phyloP scores from a whole-genome alignment of 2,888 invertebrate genomes.

The Cataglyphis cursor region DNA sequence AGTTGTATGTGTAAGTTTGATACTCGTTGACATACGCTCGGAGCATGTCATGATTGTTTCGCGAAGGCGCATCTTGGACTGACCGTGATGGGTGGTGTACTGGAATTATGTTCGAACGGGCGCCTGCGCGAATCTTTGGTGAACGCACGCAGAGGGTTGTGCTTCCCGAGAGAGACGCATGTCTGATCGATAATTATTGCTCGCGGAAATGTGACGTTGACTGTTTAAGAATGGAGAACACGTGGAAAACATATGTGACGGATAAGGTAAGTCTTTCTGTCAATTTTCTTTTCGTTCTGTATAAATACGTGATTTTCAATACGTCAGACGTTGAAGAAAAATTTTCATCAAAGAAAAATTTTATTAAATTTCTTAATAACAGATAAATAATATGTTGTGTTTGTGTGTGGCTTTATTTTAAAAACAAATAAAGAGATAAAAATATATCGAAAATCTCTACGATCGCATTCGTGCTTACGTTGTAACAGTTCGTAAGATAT shows the following conservation, averaged over 20 bases:
- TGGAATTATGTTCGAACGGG: not conserved
- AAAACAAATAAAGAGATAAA: not conserved
- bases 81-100: not conserved
- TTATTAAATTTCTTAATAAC: not conserved
- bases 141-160: not conserved
- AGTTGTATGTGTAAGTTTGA: conserved; percentile 12
- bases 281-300: not conserved
- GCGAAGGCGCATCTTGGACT: conserved; percentile 35
- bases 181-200: conserved; percentile 38
- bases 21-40: not conserved
- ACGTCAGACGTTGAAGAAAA: not conserved
- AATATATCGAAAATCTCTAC: not conserved
- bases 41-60: conserved; percentile 25
- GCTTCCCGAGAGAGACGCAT: conserved; percentile 12
- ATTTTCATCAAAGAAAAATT: too few species aligned
- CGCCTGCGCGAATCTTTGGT: conserved; percentile 43
- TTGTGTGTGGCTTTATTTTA: conserved; percentile 11
- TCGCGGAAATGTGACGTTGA: conserved; percentile 15
- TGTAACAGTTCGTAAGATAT: conserved; percentile 46
- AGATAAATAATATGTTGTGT: not conserved
- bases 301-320: conserved; percentile 4
- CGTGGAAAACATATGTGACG: not conserved
- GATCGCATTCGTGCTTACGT: not conserved
- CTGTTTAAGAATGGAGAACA: not conserved
- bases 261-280: not conserved